A percentile compares a stretch with the other conserved stretches of the same genome.
phyloP scores from a whole-genome alignment of 2,113 vertebrate genomes.

The Rostratula benghalensis region DNA sequence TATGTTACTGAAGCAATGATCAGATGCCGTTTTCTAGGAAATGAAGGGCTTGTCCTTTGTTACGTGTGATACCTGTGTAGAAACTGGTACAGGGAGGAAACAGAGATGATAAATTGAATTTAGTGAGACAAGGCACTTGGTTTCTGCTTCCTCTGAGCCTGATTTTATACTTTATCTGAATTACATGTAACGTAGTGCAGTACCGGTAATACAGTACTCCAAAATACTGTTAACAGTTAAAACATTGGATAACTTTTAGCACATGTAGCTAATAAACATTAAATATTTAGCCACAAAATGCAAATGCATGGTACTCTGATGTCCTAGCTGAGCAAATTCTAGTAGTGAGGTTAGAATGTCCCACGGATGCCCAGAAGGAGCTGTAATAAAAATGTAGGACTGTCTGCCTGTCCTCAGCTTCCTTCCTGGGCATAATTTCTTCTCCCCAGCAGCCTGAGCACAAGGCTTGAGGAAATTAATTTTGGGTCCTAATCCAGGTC shows the following conservation, averaged over 20 bases:
- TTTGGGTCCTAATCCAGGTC: neutral
- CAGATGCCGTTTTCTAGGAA: neutral
- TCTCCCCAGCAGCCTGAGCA: neutral
- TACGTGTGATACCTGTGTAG: neutral
- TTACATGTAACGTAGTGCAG: neutral
- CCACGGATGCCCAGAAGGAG: neutral
- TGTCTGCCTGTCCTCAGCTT: neutral
- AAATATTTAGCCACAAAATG: neutral
- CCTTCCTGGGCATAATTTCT: neutral
- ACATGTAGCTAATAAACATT: neutral
- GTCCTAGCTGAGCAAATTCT: neutral
- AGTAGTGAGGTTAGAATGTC: neutral
- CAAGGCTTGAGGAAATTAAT: neutral
- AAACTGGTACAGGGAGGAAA: neutral
- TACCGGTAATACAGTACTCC: neutral
- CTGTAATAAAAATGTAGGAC: accelerated
- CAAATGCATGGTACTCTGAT: neutral
- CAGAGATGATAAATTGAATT: neutral
- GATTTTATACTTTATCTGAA: neutral
- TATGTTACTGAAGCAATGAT: neutral
- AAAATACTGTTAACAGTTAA: neutral
- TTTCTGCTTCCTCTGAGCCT: neutral
- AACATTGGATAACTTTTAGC: neutral
- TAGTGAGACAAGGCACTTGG: neutral
- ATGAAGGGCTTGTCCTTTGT: neutral